These are phyloP conservation scores for Nyctalus aviator DNA, from an alignment of 2,797 vertebrate species.

Conservation along the genomic window DNA sequence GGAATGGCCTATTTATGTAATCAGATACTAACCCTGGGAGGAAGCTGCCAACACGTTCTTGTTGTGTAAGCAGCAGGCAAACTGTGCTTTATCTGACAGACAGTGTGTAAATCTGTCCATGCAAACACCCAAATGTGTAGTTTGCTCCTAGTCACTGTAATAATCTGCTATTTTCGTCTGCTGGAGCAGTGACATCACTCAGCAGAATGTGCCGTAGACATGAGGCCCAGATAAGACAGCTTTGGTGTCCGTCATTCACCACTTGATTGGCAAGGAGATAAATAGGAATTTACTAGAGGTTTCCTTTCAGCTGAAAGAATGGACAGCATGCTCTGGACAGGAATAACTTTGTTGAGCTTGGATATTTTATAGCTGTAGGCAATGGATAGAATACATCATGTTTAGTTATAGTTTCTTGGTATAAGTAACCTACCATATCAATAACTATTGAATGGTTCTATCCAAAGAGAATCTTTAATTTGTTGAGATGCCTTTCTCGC, in stretches of 20 bases:
- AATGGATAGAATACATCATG: conserved; percentile 67
- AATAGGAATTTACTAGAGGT: conserved; percentile 85
- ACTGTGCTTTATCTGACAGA: conserved; percentile 92
- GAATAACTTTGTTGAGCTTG: conserved; percentile 74
- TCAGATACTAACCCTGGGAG: conserved; percentile 90
- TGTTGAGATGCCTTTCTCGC: conserved; percentile 48
- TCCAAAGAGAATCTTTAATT: conserved; percentile 34
- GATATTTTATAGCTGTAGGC: conserved; percentile 69
- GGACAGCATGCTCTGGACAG: conserved; percentile 81
- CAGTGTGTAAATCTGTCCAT: conserved; percentile 92
- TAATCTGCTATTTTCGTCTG: conserved; percentile 90
- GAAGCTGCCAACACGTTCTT: conserved; percentile 90
- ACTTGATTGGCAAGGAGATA: conserved; percentile 88
- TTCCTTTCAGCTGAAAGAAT: conserved; percentile 85
- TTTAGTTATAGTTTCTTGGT: conserved; percentile 63
- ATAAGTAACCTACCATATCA: conserved; percentile 24
- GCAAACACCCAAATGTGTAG: conserved; percentile 92
- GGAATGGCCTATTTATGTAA: conserved; percentile 90
- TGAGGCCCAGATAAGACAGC: conserved; percentile 86
- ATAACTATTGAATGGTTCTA: conserved; percentile 33
- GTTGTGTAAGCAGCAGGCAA: conserved; percentile 90
- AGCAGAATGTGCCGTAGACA: conserved; percentile 87
- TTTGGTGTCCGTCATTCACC: conserved; percentile 87
- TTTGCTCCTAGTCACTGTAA: conserved; percentile 90
- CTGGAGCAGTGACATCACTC: conserved; percentile 89